Conservation (phyloP, 2,888 invertebrate species). For the Argyra leucocephala region DNA sequence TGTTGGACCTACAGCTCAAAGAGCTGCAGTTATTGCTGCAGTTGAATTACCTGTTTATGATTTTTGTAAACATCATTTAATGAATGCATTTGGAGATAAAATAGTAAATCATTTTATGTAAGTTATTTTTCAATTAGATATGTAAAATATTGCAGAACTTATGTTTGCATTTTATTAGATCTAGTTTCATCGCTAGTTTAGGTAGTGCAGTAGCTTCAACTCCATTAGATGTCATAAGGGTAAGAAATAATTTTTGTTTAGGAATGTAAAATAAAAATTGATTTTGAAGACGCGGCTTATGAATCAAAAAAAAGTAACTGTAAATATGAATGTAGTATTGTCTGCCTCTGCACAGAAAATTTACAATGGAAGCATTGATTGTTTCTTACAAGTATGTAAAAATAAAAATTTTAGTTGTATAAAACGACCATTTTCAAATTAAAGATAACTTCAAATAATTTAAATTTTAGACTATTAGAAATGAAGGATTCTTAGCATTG, state of each 20-base stretch:
- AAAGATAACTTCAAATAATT: neutral
- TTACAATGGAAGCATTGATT: slow-evolving; percentile 76
- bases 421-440: neutral
- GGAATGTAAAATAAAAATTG: slow-evolving; percentile 23
- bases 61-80: slow-evolving; percentile 68
- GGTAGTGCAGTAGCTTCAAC: slow-evolving; percentile 90
- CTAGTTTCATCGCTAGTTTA: slow-evolving; percentile 83
- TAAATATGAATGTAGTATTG: slow-evolving; percentile 35
- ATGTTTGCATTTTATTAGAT: slow-evolving; percentile 45
- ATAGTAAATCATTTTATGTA: slow-evolving; percentile 79
- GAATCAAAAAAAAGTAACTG: slow-evolving; percentile 69
- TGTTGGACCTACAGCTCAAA: slow-evolving; percentile 83
- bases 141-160: neutral
- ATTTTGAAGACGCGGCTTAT: slow-evolving; percentile 76
- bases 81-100: slow-evolving; percentile 63
- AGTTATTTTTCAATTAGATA: slow-evolving; percentile 27
- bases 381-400: slow-evolving; percentile 61
- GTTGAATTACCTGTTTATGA: slow-evolving; percentile 92
- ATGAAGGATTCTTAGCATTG: slow-evolving; percentile 76
- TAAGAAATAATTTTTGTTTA: slow-evolving; percentile 43
- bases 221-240: slow-evolving; percentile 86
- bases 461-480: slow-evolving; percentile 62
- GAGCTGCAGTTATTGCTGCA: slow-evolving; percentile 86
- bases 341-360: slow-evolving; percentile 45
- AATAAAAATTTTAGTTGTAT: neutral